Base-by-base conservation (phyloP, 1,140 invertebrate species). In the Akabosia matsudoensis region DNA sequence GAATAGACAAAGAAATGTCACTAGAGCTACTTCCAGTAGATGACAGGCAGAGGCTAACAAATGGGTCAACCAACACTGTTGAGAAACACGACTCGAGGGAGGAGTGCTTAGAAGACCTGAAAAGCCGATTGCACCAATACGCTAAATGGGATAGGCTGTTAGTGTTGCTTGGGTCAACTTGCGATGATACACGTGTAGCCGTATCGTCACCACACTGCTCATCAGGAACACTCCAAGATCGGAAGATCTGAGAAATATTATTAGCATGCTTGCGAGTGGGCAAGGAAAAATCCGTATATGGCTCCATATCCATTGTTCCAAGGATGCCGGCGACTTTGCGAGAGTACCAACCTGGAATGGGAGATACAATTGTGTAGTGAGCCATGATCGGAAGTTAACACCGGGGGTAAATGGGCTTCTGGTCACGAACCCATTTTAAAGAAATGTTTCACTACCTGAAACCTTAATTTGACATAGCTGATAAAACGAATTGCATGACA, bases 221-320 rank as follows among this genome's bases (percentile, higher is more conserved):
- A 74, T 81, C 80, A 54, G 78, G 78, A 33, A 81, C 74, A 37
- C 78, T 75, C 80, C 80, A 81, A 0, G 79, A 80, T 30, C 73
- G 79, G 31, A 88, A 84, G 85, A 92, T 87, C 77, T 82, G 70
- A 31, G 81, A 74, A 70, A 88, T 73, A 80, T 89, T 79, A 64
- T 84, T 79, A 64, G 83, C 76, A 0, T 88, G 82, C 1, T 84
- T 82, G n/a, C 88, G 87, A 74, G 88, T 85, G 0, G 92, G 90
- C 28, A 88, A 87, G 4, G 89, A 88, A 3, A 90, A 87, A 82
- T 97, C 96, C 82, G 94, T 93, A 74, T 85, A 90, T 0, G 89
- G 89, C 82, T 97, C 96, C 82, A 96, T 93, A 85, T 95, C 93
- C 86, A 95, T 92, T 0, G 92, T 94, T 1, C 95, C 96, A 33